Evolutionary conservation across 2,113 vertebrate genomes (phyloP).

Genomic region (Ranitomeya variabilis): DNA sequence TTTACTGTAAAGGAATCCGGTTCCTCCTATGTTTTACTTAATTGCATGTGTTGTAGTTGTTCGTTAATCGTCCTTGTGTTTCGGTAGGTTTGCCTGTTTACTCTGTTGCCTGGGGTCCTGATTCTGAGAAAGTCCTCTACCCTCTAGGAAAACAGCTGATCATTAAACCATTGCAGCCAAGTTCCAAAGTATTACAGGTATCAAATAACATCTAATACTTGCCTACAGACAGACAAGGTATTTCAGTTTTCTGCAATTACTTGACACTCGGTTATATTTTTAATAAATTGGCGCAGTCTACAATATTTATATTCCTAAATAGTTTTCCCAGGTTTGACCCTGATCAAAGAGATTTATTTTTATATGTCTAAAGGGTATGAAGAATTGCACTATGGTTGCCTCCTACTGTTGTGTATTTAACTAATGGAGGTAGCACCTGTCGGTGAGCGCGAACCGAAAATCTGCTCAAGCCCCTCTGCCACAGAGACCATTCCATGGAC

Average conservation of each 20-base stretch:
- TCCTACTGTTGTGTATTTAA: not conserved
- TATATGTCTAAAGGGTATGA: not conserved
- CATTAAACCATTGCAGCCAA: constrained; percentile 95
- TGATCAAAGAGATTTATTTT: not conserved
- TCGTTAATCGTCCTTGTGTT: not conserved
- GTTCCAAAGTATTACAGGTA: constrained; percentile 91
- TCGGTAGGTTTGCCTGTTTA: constrained; percentile 86
- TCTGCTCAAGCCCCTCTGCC: not conserved
- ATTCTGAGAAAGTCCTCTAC: constrained; percentile 91
- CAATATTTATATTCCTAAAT: not conserved
- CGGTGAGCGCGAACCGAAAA: not conserved
- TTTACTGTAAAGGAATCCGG: not conserved
- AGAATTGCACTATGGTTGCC: not conserved
- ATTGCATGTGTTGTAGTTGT: not conserved
- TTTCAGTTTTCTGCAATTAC: not conserved
- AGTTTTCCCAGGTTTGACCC: not conserved
- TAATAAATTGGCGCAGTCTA: not conserved
- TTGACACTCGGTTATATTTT: not conserved
- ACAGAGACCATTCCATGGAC: not conserved
- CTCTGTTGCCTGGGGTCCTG: constrained; percentile 91
- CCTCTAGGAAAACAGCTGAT: constrained; percentile 88
- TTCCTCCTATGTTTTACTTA: not conserved
- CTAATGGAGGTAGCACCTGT: not conserved
- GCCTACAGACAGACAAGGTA: not conserved
- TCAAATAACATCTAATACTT: not conserved